Evolutionary conservation across 2,113 vertebrate species (phyloP), one percentile per base, ranked within the genome.

Genomic region (Tragelaphus buxtoni): DNA sequence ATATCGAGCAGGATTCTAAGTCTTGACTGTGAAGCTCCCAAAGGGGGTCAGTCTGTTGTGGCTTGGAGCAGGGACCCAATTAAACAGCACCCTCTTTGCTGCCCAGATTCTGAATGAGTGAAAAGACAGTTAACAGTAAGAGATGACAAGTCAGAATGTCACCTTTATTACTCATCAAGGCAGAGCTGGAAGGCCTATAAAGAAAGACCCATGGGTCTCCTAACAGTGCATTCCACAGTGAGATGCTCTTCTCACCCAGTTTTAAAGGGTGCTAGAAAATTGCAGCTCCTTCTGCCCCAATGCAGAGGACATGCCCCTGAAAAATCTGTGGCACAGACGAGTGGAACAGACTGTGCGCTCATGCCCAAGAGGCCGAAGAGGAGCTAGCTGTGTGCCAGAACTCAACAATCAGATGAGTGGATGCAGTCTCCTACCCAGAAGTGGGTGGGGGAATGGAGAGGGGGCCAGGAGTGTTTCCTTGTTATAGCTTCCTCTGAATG

Each of bases 21-120:
- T 30, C 81, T 88, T 58, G n/a, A 84, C 20, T 51, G 35, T 55
- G 51, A 55, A 53, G 60, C 77, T 77, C 83, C 63, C 74, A 56
- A 77, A 89, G 39, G 11, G 76, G 10, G 35, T 22, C 26, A 18
- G 30, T 47, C 56, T 82, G 20, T 53, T 77, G 74, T 30, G 47
- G 8, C 7, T 88, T 56, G 13, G 7, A 79, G 30, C 14, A 24
- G 22, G 24, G 20, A 30, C 7, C 79, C 61, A 42, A 22, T 47
- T 47, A 79, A 93, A 77, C 61, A 47, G 30, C 58, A 80, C 53
- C 24, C 7, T 24, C 53, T 92, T 98, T 84, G n/a, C 51, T 42
- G 9, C 55, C 88, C 60, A 88, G 53, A 60, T 96, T 96, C 94
- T 65, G n/a, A 94, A 24, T 76, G 47, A 87, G 42, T 88, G 51